phyloP scores from a whole-genome alignment of 2,888 invertebrate genomes.

The Euzophera pinguis region DNA sequence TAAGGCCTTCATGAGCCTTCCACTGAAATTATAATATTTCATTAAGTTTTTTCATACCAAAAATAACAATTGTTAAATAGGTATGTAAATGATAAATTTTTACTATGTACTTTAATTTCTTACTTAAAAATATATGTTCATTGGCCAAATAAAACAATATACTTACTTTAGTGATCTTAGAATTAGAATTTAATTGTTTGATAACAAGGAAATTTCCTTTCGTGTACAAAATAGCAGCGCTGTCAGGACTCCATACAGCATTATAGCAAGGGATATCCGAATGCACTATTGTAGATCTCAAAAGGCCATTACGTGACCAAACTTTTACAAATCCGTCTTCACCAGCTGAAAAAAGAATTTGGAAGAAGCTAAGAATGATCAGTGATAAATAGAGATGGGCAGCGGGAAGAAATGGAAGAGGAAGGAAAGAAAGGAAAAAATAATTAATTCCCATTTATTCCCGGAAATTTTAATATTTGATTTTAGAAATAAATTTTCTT shows the following conservation, averaged over 20 bases:
- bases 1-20: conserved; percentile 97
- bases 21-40: conserved; percentile 82
- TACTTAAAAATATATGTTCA: too few species aligned
- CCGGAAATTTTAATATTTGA: too few species aligned
- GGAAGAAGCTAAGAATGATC: neutral
- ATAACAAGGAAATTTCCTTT: conserved; percentile 84
- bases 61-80: too few species aligned
- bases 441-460: too few species aligned
- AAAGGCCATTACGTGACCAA: conserved; percentile 97
- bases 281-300: conserved; percentile 92
- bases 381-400: too few species aligned
- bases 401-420: too few species aligned
- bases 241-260: conserved; percentile 90
- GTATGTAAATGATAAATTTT: too few species aligned
- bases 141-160: too few species aligned
- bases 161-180: conserved; percentile 84
- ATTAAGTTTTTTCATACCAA: too few species aligned
- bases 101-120: too few species aligned
- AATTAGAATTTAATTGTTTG: conserved; percentile 86
- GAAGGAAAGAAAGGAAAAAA: too few species aligned
- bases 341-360: conserved; percentile 83
- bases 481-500: too few species aligned
- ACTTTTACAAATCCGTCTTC: conserved; percentile 98
- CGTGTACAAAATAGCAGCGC: conserved; percentile 84
- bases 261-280: conserved; percentile 90